These are phyloP conservation scores for Choreutis nemorana DNA, from an alignment of 2,888 invertebrate genomes.

Conservation along the genomic window DNA sequence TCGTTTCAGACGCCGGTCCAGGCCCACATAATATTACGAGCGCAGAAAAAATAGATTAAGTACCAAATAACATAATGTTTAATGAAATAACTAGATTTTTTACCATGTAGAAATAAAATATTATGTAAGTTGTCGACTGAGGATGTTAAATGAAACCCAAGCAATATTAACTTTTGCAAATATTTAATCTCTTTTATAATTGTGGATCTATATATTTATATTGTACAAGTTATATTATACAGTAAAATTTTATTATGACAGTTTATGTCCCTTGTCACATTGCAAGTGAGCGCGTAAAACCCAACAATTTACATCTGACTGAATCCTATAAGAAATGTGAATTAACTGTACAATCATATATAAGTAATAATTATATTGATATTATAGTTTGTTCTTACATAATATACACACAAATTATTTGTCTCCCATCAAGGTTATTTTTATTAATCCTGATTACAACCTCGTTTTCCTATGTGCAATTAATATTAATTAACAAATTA, in stretches of 20 bases:
- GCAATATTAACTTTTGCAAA: slow-evolving; percentile 63
- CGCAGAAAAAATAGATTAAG: slow-evolving; percentile 23
- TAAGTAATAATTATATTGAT: slow-evolving; percentile 27
- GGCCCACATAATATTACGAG: slow-evolving; percentile 66
- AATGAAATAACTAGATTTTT: slow-evolving; percentile 1
- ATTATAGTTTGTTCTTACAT: slow-evolving; percentile 48
- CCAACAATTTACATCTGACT: slow-evolving; percentile 40
- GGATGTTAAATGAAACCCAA: slow-evolving; percentile 40
- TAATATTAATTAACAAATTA: slow-evolving; percentile 43
- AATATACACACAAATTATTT: slow-evolving; percentile 65
- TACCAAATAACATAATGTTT: slow-evolving; percentile 12
- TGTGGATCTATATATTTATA: slow-evolving; percentile 68
- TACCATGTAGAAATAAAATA: slow-evolving; percentile 21
- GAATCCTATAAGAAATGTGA: slow-evolving; percentile 37
- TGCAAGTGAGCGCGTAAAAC: slow-evolving; percentile 31
- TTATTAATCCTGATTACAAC: slow-evolving; percentile 57
- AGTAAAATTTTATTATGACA: slow-evolving; percentile 51
- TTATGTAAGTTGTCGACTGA: slow-evolving; percentile 30
- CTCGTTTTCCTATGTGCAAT: slow-evolving; percentile 62
- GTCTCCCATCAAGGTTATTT: slow-evolving; percentile 47
- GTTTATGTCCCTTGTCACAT: slow-evolving; percentile 33
- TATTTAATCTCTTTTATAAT: slow-evolving; percentile 69
- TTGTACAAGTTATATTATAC: slow-evolving; percentile 66
- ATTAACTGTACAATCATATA: slow-evolving; percentile 41
- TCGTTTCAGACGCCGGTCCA: slow-evolving; percentile 57